Base-by-base conservation (phyloP, 2,888 invertebrate species). In the Andrena bicolor region DNA sequence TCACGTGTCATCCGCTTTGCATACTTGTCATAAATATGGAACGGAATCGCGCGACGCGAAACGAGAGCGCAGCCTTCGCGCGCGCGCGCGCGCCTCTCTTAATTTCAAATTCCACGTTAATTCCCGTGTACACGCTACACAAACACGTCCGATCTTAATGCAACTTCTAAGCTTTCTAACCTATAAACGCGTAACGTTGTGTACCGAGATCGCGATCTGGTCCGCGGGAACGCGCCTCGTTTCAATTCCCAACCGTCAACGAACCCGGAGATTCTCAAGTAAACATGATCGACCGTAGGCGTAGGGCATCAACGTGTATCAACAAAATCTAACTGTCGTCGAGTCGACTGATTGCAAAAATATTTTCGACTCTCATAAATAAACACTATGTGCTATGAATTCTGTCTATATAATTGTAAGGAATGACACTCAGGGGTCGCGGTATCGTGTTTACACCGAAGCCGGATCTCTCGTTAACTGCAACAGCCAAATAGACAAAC, bases 21-120 rank as follows among this genome's bases (percentile, higher is more conserved):
- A 66, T 69, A 61, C 23, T 32, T 63, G 30, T 70, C 48, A 70
- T 71, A 23, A 73, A 63, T 63, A 26, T 20, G 53, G 28, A 78
- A 63, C 16, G 28, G 51, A 51, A 68, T n/a, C 23, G 16, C 10
- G 41, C 30, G 48, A n/a, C 8, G 32, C 56, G 71, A 71, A 35
- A 58, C 23, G 13, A 58, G 30, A 66, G n/a, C 20, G n/a, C 23
- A 20, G 10, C 28, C 26, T 65, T 69, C 51, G n/a, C 16, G 7
- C 10, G 3, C 8, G 41, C 35, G 10, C 35, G 35, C 41, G 41
- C 41, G 13, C 41, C 2, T 60, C 20, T 23, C 30, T 53, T 53
- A 35, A 68, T 35, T 53, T 30, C 16, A 16, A 68, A 32, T 66
- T 23, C 23, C 41, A 13, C 16, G 5, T 48, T 20, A 16, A 49